Percentiles rank a stretch among this genome's conserved stretches.
Evolutionary conservation across 2,797 vertebrate genomes (phyloP).

Genomic region (Siniperca obscura): DNA sequence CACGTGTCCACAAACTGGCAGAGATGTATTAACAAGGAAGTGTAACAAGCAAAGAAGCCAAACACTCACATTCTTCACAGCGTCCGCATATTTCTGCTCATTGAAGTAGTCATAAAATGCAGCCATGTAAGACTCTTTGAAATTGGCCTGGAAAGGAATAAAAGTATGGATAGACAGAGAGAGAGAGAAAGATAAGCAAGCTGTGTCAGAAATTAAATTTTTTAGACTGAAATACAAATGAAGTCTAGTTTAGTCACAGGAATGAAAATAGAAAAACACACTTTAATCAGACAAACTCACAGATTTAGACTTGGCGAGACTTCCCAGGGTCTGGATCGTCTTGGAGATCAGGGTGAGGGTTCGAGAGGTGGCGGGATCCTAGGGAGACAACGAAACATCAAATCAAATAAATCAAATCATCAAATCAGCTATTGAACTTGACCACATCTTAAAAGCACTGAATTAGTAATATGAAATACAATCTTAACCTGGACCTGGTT

Average conservation of each 20-base stretch:
- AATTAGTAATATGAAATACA: not conserved
- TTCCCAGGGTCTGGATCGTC: slow-evolving; percentile 98
- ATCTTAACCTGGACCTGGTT: not conserved
- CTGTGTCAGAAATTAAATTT: not conserved
- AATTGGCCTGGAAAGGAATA: slow-evolving; percentile 91
- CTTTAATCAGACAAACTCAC: slow-evolving; percentile 82
- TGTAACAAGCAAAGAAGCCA: slow-evolving; percentile 2
- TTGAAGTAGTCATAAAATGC: slow-evolving; percentile 98
- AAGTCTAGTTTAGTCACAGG: not conserved
- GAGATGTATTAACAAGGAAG: not conserved
- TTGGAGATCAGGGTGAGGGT: slow-evolving; percentile 98
- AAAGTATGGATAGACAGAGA: slow-evolving; percentile 9
- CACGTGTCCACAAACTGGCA: not conserved
- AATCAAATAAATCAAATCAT: not conserved
- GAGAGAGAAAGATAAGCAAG: slow-evolving; percentile 12
- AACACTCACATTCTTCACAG: slow-evolving; percentile 96
- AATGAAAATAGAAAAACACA: slow-evolving; percentile 1
- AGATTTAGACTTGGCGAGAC: slow-evolving; percentile 97
- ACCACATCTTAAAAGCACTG: not conserved
- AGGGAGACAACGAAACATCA: slow-evolving; percentile 12
- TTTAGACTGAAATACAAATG: slow-evolving; percentile 14
- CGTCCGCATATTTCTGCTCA: slow-evolving; percentile 98
- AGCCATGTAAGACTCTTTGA: slow-evolving; percentile 99
- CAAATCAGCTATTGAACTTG: not conserved
- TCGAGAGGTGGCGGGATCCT: slow-evolving; percentile 96